A percentile compares a stretch with the other conserved stretches of the same genome.
These are phyloP conservation scores for Ferdinandea cuprea DNA, from an alignment of 2,888 invertebrate genomes.

Conservation along the genomic window DNA sequence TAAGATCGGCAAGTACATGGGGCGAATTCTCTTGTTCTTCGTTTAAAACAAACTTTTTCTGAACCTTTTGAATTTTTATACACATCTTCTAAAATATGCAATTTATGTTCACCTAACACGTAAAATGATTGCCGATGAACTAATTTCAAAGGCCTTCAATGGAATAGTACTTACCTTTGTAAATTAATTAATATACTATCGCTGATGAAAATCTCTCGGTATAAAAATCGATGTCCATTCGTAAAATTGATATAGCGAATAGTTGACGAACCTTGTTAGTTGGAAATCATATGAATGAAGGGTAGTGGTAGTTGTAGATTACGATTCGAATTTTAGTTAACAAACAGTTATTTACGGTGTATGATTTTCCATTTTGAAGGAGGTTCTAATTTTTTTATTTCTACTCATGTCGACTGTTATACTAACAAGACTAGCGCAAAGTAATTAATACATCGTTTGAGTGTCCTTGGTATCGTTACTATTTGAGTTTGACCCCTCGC, in stretches of 20 bases:
- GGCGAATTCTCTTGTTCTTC: constrained; percentile 6
- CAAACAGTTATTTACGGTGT: too few relatives aligned
- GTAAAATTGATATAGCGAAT: constrained; percentile 40
- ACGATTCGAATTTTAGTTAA: too few relatives aligned
- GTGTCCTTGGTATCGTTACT: too few relatives aligned
- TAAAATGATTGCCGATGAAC: constrained; percentile 9
- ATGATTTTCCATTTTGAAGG: too few relatives aligned
- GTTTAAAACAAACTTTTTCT: constrained; percentile 22
- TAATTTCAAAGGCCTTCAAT: background rate
- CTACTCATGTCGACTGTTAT: too few relatives aligned
- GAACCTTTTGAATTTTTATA: constrained; percentile 33
- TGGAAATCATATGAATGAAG: background rate
- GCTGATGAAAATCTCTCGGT: constrained; percentile 25
- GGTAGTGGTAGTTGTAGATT: background rate
- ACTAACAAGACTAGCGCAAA: too few relatives aligned
- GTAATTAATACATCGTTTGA: too few relatives aligned
- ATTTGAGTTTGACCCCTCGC: too few relatives aligned
- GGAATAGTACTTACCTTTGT: background rate
- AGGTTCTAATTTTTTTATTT: too few relatives aligned
- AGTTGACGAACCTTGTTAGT: constrained; percentile 5
- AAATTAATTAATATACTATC: constrained; percentile 60
- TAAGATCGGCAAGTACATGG: constrained; percentile 75
- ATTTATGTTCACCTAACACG: background rate
- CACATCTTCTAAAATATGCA: constrained; percentile 39
- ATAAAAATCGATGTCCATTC: constrained; percentile 44